phyloP scores from a whole-genome alignment of 2,888 invertebrate species.

The Tromatobia lineatoria region DNA sequence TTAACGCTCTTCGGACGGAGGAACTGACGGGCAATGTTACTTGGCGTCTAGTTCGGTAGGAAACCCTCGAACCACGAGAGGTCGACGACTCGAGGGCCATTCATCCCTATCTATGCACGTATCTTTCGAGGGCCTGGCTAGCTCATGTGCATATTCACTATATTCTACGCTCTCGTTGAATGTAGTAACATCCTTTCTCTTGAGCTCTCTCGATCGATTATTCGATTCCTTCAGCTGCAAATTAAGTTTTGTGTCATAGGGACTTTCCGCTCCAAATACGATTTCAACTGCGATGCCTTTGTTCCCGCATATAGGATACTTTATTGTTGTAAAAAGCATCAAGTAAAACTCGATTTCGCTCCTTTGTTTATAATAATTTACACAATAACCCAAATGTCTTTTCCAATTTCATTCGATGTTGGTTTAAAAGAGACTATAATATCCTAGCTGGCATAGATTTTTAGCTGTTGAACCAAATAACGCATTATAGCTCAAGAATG shows the following conservation, averaged over 20 bases:
- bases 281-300: neutral
- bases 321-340: neutral
- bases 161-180: slow-evolving; percentile 57
- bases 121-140: slow-evolving; percentile 72
- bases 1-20: slow-evolving; percentile 43
- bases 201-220: slow-evolving; percentile 37
- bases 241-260: slow-evolving; percentile 13
- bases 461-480: too few relatives aligned
- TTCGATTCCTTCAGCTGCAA: slow-evolving; percentile 34
- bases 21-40: slow-evolving; percentile 47
- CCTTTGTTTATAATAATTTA: too few relatives aligned
- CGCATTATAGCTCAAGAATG: too few relatives aligned
- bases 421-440: too few relatives aligned
- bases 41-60: slow-evolving; percentile 17
- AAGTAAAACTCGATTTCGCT: neutral
- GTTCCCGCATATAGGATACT: neutral
- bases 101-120: slow-evolving; percentile 79
- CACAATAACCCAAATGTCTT: too few relatives aligned
- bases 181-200: slow-evolving; percentile 65
- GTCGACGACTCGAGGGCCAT: slow-evolving; percentile 75
- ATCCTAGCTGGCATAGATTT: too few relatives aligned
- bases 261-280: neutral
- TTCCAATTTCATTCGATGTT: too few relatives aligned
- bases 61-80: slow-evolving; percentile 56
- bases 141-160: slow-evolving; percentile 73